Conservation (phyloP, 2,113 vertebrate genomes). For the Henicopernis longicauda region DNA sequence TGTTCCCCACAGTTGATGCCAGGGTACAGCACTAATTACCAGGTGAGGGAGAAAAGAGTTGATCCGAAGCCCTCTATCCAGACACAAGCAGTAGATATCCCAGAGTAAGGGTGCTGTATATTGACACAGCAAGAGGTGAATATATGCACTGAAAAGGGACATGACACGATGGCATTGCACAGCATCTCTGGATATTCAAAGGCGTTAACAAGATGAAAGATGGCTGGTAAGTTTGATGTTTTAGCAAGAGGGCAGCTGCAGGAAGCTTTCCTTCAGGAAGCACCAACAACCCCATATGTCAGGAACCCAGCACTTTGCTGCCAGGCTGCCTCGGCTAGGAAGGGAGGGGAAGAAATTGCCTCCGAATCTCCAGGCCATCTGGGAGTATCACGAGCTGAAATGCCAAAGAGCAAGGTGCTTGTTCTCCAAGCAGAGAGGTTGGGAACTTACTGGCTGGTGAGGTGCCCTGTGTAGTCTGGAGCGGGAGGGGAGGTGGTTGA, state of each 20-base stretch:
- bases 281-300: too few relatives aligned
- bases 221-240: background rate
- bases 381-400: background rate
- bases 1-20: background rate
- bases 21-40: background rate
- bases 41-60: background rate
- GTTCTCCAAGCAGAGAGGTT: background rate
- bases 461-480: background rate
- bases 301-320: background rate
- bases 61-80: background rate
- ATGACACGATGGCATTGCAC: background rate
- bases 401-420: background rate
- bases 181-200: background rate
- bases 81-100: background rate
- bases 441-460: accelerated
- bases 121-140: background rate
- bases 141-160: background rate
- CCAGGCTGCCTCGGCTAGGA: background rate
- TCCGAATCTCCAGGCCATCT: background rate
- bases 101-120: background rate
- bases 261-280: background rate
- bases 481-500: background rate
- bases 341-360: background rate
- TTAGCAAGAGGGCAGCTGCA: background rate
- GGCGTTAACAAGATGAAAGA: background rate